Base-by-base conservation (phyloP, 2,797 vertebrate genomes). In the Danio albolineatus region DNA sequence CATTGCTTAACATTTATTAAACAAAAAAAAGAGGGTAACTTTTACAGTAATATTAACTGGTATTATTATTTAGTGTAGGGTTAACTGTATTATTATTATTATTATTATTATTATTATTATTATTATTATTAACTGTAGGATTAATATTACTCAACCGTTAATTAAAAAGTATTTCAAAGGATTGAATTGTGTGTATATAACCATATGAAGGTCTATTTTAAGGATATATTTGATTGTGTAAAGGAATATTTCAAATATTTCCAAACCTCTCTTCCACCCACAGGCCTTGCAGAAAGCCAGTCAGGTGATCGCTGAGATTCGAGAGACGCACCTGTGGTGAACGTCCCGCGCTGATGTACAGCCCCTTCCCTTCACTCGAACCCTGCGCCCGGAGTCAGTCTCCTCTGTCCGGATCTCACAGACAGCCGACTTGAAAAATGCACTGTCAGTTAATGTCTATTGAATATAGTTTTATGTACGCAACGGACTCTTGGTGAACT, bases 261-360 rank as follows among this genome's bases (percentile, higher is more conserved):
- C 39, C 54, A 13, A 57, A 14, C 72, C 19, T 16, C n/a, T 83
- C n/a, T 21, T 65, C 39, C 54, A 7, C 82, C 44, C 84, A 2
- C 89, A 99, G 97, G 98, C 97, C 19, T 87, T 98, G 90, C 97
- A 99, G 92, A 95, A 95, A 95, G 97, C 98, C 88, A 96, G 97
- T 88, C 98, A 99, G 87, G 97, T 98, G 88, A 99, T 99, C 64
- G 97, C 97, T 49, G 98, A 99, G 91, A 98, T 99, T 85, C 93
- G 97, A 86, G 98, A 99, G 92, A 99, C 97, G 19, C 98, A 99
- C 89, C 87, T 99, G 86, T 99, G 98, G 98, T 99, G 95, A 98
- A 90, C 85, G 70, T n/a, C 75, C 76, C 48, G 16, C 72, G 83
- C 83, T 70, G 78, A 72, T 54, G 74, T 71, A 60, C 49, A 77